Evolutionary conservation across 2,113 vertebrate species (phyloP).

Genomic region (Thoracochromis brauschi): DNA sequence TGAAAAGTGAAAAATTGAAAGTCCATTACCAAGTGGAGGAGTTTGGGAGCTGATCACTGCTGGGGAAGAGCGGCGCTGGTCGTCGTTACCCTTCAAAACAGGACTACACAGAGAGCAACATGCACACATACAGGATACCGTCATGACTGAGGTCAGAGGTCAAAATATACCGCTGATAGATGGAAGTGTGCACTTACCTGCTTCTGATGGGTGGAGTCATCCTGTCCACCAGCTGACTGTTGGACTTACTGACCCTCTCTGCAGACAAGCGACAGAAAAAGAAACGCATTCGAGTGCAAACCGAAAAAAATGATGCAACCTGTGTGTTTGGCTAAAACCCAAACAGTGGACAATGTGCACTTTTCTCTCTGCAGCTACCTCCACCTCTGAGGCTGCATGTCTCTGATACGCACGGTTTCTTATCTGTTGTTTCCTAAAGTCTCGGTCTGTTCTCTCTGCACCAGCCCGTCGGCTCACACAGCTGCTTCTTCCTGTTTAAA

Average conservation of each 20-base stretch:
- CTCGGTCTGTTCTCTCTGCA: not conserved
- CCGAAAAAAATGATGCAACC: not conserved
- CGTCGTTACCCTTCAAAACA: conserved; percentile 13
- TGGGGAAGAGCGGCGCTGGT: not conserved
- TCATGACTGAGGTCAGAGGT: not conserved
- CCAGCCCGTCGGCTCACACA: not conserved
- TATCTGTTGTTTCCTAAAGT: not conserved
- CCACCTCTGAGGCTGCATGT: not conserved
- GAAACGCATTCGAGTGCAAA: not conserved
- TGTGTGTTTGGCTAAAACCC: not conserved
- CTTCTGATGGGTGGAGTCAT: conserved; percentile 11
- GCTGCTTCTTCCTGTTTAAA: not conserved
- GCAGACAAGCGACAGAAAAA: not conserved
- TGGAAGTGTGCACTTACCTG: conserved; percentile 16
- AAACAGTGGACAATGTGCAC: not conserved
- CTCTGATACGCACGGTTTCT: not conserved
- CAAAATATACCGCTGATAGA: not conserved
- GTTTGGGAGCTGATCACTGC: not conserved
- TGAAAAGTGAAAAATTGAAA: not conserved
- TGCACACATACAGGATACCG: not conserved
- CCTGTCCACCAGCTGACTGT: conserved; percentile 13
- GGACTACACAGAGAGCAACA: conserved; percentile 5
- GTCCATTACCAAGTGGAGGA: conserved; percentile 24
- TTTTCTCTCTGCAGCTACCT: not conserved
- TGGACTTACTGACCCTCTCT: conserved; percentile 55